phyloP scores from a whole-genome alignment of 1,140 invertebrate species.

The Lordiphosa clarofinis region DNA sequence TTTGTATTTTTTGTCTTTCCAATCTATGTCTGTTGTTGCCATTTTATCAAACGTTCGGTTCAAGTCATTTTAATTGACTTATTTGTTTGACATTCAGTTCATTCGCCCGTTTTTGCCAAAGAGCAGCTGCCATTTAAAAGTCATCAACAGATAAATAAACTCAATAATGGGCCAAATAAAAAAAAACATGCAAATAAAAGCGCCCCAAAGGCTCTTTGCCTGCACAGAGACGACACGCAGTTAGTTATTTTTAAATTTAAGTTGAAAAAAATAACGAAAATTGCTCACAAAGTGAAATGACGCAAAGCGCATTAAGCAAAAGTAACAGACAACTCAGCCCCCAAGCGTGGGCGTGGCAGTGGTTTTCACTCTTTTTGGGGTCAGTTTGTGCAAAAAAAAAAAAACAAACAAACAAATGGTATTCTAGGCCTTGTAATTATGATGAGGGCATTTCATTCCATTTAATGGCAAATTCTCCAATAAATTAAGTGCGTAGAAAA shows the following conservation, averaged over 20 bases:
- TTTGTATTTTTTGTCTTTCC: background rate
- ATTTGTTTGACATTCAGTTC: conserved; percentile 25
- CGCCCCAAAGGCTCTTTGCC: conserved; percentile 12
- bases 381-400: background rate
- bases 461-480: too few relatives aligned
- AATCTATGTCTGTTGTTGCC: background rate
- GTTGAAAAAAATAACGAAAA: conserved; percentile 51
- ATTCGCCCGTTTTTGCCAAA: conserved; percentile 5
- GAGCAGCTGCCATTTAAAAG: conserved; percentile 73
- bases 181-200: conserved; percentile 28
- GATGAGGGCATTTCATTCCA: conserved; percentile 27
- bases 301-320: conserved; percentile 70
- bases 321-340: background rate
- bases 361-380: too few relatives aligned
- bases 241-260: conserved; percentile 65
- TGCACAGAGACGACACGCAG: conserved; percentile 18
- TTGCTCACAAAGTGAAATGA: conserved; percentile 60
- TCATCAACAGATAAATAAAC: conserved; percentile 71
- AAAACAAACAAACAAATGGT: conserved; percentile 1
- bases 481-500: conserved; percentile 45
- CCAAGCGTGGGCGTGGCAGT: background rate
- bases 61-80: conserved; percentile 33
- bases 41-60: background rate
- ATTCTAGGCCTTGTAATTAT: conserved; percentile 4
- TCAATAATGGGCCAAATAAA: conserved; percentile 52